phyloP scores from a whole-genome alignment of 2,797 vertebrate genomes.

The Yasuhikotakia modesta region DNA sequence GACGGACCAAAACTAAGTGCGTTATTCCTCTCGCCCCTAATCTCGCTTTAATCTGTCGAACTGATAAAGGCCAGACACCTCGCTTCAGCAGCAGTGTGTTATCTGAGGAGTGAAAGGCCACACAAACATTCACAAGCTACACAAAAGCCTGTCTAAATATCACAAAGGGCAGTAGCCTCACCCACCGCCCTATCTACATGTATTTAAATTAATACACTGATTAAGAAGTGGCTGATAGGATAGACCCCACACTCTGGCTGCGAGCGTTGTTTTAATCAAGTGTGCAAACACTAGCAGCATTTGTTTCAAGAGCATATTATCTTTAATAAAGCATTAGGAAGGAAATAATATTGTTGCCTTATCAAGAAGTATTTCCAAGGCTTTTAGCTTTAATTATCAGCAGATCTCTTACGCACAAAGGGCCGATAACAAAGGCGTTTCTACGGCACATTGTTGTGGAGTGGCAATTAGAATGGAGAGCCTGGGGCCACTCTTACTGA shows the following conservation, averaged over 20 bases:
- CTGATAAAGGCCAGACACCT: slow-evolving; percentile 83
- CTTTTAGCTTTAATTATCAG: slow-evolving; percentile 72
- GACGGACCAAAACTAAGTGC: slow-evolving; percentile 26
- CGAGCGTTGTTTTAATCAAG: slow-evolving; percentile 71
- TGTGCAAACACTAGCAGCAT: slow-evolving; percentile 69
- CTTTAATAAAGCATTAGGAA: slow-evolving; percentile 67
- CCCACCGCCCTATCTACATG: slow-evolving; percentile 42
- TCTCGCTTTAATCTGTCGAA: slow-evolving; percentile 58
- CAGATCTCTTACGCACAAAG: slow-evolving; percentile 59
- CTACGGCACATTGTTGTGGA: slow-evolving; percentile 58
- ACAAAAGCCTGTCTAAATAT: slow-evolving; percentile 78
- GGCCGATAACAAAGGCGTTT: slow-evolving; percentile 60
- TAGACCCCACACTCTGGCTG: slow-evolving; percentile 47
- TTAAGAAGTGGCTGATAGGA: slow-evolving; percentile 54
- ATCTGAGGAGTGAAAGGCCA: slow-evolving; percentile 67
- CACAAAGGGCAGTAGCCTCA: slow-evolving; percentile 68
- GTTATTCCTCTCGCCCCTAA: slow-evolving; percentile 46
- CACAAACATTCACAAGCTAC: slow-evolving; percentile 31
- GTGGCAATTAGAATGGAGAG: slow-evolving; percentile 58
- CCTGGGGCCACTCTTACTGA: slow-evolving; percentile 55
- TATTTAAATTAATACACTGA: slow-evolving; percentile 59
- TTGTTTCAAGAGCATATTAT: slow-evolving; percentile 75
- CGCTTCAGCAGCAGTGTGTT: slow-evolving; percentile 83
- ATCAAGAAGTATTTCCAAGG: slow-evolving; percentile 75
- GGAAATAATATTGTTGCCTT: slow-evolving; percentile 74